phyloP scores from a whole-genome alignment of 2,797 vertebrate genomes.

The Synaphobranchus kaupii region DNA sequence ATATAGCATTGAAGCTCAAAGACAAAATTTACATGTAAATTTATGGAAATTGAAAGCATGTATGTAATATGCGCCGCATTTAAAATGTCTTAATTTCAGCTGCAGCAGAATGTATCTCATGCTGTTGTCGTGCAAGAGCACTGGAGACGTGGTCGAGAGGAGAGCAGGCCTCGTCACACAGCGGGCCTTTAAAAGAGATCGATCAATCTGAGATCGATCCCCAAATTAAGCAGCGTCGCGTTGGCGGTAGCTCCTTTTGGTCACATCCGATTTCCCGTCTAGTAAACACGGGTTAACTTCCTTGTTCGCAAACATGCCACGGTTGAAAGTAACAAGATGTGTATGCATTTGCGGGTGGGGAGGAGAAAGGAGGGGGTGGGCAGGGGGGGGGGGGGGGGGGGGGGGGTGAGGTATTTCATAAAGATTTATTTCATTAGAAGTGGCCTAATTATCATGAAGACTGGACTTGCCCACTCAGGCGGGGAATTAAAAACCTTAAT shows the following conservation, averaged over 20 bases:
- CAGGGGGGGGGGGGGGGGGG: not conserved
- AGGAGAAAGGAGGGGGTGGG: not conserved
- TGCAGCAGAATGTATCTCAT: not conserved
- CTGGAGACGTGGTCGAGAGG: not conserved
- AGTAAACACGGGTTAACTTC: slow-evolving; percentile 31
- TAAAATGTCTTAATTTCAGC: not conserved
- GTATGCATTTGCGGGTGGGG: not conserved
- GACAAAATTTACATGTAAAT: slow-evolving; percentile 8
- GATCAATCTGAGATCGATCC: slow-evolving; percentile 10
- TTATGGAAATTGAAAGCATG: slow-evolving; percentile 20
- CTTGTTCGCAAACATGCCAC: slow-evolving; percentile 34
- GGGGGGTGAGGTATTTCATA: slow-evolving; percentile 45
- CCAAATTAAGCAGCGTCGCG: not conserved
- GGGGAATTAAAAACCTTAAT: slow-evolving; percentile 84
- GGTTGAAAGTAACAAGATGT: slow-evolving; percentile 18
- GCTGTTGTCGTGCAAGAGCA: not conserved
- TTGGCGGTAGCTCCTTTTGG: not conserved
- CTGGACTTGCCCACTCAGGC: slow-evolving; percentile 83
- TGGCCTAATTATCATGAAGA: slow-evolving; percentile 78
- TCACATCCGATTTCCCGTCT: slow-evolving; percentile 20
- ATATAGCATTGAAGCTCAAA: not conserved
- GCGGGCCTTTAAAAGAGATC: too few relatives aligned
- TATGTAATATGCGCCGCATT: not conserved
- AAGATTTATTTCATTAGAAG: slow-evolving; percentile 76
- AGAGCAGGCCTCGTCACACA: not conserved